Evolutionary conservation across 2,113 vertebrate genomes (phyloP), one percentile per base, ranked within the genome.

Genomic region (Progne subis): DNA sequence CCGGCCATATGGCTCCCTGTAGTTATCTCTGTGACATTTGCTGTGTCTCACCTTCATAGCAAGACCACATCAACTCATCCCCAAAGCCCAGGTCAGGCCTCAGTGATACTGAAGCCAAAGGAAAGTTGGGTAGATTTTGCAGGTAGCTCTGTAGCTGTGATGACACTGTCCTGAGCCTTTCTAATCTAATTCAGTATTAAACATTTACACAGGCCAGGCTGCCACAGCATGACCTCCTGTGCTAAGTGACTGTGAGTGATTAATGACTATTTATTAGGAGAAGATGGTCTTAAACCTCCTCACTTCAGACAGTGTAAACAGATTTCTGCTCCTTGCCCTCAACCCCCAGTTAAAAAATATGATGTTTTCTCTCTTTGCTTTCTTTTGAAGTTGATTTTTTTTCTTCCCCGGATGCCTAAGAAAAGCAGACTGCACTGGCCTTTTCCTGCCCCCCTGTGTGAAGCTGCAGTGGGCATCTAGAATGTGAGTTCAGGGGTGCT

Each of bases 191-290:
- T 87, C 55, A 50, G 39, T 72, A 39, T 79, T 69, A 92, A 76
- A 82, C 41, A 80, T 91, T 72, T 69, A 63, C 32, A 29, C 43
- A 70, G 78, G 39, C 47, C 12, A 26, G 63, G 67, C 82, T 90
- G 79, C 50, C 21, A 25, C 39, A 6, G 9, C 15, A 3, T 75
- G 56, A 78, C 76, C 80, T 72, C 59, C n/a, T 59, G 43, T 74
- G 67, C 79, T 86, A 50, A 64, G 84, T 95, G 84, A 46, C 75
- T 91, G 68, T 39, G 32, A 56, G 64, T 92, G 85, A 93, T 92
- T 86, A 88, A 90, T 67, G 75, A 31, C 59, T 77, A 1, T 82
- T 95, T 91, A 59, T 90, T 92, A 78, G 85, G 67, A 82, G 75
- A 81, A 67, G 37, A 72, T 41, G 25, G 44, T 76, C 29, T 94